A percentile compares a stretch with the other conserved stretches of the same genome.
Evolutionary conservation across 1,140 invertebrate genomes (phyloP).

Genomic region (Ctenoplectra terminalis): DNA sequence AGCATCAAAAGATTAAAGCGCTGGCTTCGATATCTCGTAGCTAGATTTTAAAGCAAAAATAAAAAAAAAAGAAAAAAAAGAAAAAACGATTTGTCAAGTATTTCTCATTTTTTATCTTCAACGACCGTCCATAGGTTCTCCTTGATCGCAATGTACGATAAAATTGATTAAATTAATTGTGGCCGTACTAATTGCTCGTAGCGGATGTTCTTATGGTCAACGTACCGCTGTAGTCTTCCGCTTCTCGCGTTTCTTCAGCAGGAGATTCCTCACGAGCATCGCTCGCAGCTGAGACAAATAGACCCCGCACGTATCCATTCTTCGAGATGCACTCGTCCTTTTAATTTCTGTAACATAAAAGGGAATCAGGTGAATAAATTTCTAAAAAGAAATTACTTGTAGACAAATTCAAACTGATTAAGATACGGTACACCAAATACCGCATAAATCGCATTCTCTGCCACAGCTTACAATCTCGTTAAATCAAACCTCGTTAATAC

Average conservation of each 20-base stretch:
- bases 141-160: neutral
- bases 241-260: constrained; percentile 88
- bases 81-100: neutral
- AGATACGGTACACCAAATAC: no score
- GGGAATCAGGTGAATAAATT: neutral
- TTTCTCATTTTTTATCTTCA: neutral
- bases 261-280: constrained; percentile 87
- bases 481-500: neutral
- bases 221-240: constrained; percentile 88
- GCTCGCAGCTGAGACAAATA: constrained; percentile 86
- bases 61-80: neutral
- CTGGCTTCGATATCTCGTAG: neutral
- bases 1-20: neutral
- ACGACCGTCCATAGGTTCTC: neutral
- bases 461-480: neutral
- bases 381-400: no score
- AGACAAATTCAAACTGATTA: neutral
- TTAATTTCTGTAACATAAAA: constrained; percentile 75
- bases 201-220: constrained; percentile 1
- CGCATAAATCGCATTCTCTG: no score
- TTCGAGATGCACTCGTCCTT: constrained; percentile 67
- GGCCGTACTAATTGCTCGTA: neutral
- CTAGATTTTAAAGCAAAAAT: neutral
- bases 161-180: neutral
- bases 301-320: constrained; percentile 79